Conservation (phyloP, 2,888 invertebrate species). For the Hemicrepidius hirtus region DNA sequence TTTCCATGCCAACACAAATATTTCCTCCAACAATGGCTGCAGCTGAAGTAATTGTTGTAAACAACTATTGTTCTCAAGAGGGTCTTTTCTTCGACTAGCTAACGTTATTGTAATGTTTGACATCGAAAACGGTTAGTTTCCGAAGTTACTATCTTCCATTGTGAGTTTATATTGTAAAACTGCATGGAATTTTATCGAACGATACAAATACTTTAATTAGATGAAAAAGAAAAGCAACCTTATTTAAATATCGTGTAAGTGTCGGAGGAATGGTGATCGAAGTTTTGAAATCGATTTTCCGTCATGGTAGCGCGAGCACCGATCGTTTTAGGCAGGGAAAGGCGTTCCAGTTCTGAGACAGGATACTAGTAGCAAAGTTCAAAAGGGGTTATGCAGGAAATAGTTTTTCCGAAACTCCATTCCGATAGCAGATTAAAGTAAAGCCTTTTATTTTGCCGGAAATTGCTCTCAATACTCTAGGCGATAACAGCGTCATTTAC, state of each 20-base stretch:
- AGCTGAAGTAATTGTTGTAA: too few species aligned
- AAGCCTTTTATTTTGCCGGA: conserved; percentile 54
- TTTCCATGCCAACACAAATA: too few species aligned
- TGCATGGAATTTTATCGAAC: too few species aligned
- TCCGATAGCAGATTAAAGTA: conserved; percentile 54
- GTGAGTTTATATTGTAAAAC: too few species aligned
- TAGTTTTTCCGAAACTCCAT: conserved; percentile 54
- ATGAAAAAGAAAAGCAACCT: too few species aligned
- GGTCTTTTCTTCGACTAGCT: too few species aligned
- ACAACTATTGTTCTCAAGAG: too few species aligned
- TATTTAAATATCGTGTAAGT: conserved; percentile 20
- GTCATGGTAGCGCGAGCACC: conserved; percentile 32
- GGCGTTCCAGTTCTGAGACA: conserved; percentile 39
- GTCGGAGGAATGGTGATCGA: background rate
- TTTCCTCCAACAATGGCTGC: too few species aligned
- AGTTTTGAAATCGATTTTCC: conserved; percentile 41
- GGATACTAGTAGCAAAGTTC: conserved; percentile 50
- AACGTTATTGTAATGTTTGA: too few species aligned
- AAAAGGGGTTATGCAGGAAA: conserved; percentile 52
- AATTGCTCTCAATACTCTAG: conserved; percentile 54
- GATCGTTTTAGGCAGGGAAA: conserved; percentile 39
- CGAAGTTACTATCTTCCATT: too few species aligned
- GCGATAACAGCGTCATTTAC: conserved; percentile 54
- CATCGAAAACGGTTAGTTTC: too few species aligned
- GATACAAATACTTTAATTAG: too few species aligned